Percentiles rank a stretch among this genome's conserved stretches.
Evolutionary conservation across 2,888 invertebrate species (phyloP).

Genomic region (Protodeltote pygarga): DNA sequence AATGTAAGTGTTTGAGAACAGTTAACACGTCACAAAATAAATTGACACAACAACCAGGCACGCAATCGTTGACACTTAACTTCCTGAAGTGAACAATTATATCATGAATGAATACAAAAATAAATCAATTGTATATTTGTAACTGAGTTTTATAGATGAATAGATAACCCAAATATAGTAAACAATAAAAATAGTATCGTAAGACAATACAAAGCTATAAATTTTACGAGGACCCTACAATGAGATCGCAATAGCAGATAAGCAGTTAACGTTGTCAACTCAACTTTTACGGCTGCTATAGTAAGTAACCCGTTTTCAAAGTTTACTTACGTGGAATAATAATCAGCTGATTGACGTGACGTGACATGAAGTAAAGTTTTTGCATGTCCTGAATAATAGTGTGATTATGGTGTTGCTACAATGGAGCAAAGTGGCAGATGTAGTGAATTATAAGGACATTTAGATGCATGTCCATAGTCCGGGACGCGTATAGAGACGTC

Average conservation of each 20-base stretch:
- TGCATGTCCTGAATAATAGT: slow-evolving; percentile 25
- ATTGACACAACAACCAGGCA: no score
- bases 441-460: slow-evolving; percentile 83
- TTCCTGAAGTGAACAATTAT: no score
- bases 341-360: slow-evolving; percentile 28
- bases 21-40: no score
- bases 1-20: no score
- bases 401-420: slow-evolving; percentile 52
- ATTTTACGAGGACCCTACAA: slow-evolving; percentile 36
- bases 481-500: slow-evolving; percentile 75
- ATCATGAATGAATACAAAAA: slow-evolving; percentile 24
- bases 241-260: slow-evolving; percentile 43
- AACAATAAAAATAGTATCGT: slow-evolving; percentile 25
- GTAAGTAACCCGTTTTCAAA: slow-evolving; percentile 23
- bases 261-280: slow-evolving; percentile 14
- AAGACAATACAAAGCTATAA: slow-evolving; percentile 37
- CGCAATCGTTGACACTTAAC: no score
- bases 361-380: slow-evolving; percentile 17
- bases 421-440: slow-evolving; percentile 72
- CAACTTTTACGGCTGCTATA: slow-evolving; percentile 7
- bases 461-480: slow-evolving; percentile 72
- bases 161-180: slow-evolving; percentile 39
- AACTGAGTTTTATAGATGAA: slow-evolving; percentile 35
- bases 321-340: slow-evolving; percentile 27
- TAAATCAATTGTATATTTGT: slow-evolving; percentile 30